Conservation (phyloP, 2,888 invertebrate genomes). For the Aphidius colemani region DNA sequence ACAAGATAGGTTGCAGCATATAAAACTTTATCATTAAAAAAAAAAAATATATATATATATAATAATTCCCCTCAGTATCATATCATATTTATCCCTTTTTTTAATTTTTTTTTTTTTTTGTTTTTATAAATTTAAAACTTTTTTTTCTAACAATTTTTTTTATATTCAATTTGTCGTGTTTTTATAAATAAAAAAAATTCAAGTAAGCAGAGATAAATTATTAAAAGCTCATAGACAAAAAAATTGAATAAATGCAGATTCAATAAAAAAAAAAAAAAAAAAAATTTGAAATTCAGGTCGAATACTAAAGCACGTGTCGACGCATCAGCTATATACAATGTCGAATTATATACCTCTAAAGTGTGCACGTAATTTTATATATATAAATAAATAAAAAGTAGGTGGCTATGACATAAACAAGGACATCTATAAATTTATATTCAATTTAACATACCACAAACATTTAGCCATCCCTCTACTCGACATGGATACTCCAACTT, state of each 20-base stretch:
- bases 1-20: constrained; percentile 7
- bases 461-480: constrained; percentile 67
- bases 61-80: not conserved
- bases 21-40: not conserved
- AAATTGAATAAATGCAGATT: not conserved
- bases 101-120: too few relatives aligned
- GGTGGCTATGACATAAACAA: too few relatives aligned
- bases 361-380: too few relatives aligned
- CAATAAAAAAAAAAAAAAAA: not conserved
- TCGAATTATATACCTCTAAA: too few relatives aligned
- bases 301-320: constrained; percentile 18
- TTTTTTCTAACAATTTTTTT: not conserved
- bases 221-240: not conserved
- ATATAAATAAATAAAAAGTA: too few relatives aligned
- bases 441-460: constrained; percentile 61
- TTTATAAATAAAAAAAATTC: not conserved
- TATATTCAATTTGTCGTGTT: not conserved
- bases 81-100: too few relatives aligned
- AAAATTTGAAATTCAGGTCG: constrained; percentile 16
- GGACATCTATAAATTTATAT: too few relatives aligned
- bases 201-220: not conserved
- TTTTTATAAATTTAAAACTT: too few relatives aligned
- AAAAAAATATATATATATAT: not conserved
- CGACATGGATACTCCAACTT: constrained; percentile 64
- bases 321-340: constrained; percentile 1